phyloP scores from a whole-genome alignment of 2,888 invertebrate genomes.

The Ormyrus thymus region DNA sequence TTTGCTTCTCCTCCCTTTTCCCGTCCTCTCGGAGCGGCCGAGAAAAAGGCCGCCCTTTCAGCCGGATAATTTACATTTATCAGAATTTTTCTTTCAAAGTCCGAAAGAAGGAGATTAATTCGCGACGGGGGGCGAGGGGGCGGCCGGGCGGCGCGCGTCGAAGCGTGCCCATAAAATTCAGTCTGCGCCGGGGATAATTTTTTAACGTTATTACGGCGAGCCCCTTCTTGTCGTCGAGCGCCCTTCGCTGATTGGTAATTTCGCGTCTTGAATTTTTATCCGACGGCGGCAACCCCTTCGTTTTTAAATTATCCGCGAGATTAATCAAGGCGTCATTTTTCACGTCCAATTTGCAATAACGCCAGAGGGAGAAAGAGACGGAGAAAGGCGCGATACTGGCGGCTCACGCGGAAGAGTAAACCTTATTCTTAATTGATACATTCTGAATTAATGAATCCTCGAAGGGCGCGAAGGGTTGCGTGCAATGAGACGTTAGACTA shows the following conservation, averaged over 20 bases:
- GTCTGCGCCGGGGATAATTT: constrained; percentile 70
- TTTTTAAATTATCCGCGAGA: constrained; percentile 75
- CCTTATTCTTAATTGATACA: constrained; percentile 76
- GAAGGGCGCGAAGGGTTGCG: constrained; percentile 61
- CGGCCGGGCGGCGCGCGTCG: constrained; percentile 61
- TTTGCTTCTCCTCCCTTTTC: not conserved
- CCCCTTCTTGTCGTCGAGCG: constrained; percentile 52
- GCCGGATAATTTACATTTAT: constrained; percentile 45
- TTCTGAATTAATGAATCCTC: constrained; percentile 75
- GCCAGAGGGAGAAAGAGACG: constrained; percentile 28
- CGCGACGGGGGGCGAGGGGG: constrained; percentile 29
- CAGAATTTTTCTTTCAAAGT: constrained; percentile 37
- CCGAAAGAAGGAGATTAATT: constrained; percentile 51
- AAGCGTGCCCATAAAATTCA: constrained; percentile 72
- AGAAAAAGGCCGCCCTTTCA: not conserved
- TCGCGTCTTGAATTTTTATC: constrained; percentile 75
- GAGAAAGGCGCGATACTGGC: constrained; percentile 46
- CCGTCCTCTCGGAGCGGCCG: no score
- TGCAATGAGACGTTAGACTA: constrained; percentile 44
- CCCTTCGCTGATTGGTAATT: constrained; percentile 74
- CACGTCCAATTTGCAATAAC: constrained; percentile 76
- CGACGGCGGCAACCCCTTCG: constrained; percentile 71
- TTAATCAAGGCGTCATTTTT: constrained; percentile 76
- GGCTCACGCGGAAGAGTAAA: constrained; percentile 70
- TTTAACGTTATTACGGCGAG: constrained; percentile 72